Percentiles rank a stretch among this genome's conserved stretches.
Conservation (phyloP, 1,140 invertebrate genomes). For the Globodera rostochiensis region DNA sequence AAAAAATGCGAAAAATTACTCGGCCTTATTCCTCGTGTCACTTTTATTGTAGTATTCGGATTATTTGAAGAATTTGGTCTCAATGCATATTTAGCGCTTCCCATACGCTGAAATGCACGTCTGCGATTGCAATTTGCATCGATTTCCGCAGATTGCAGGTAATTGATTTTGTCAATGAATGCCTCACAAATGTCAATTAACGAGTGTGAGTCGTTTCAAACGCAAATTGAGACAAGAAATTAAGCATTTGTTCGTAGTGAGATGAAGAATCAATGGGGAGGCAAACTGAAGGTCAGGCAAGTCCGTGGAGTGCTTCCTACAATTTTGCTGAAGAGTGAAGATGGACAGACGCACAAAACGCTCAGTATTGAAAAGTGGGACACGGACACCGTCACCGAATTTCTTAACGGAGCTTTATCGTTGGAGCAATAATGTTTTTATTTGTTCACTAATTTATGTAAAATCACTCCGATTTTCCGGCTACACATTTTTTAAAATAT, state of each 20-base stretch:
- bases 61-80: neutral
- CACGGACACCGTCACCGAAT: neutral
- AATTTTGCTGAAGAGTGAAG: slow-evolving; percentile 54
- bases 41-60: neutral
- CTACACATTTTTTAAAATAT: too few relatives aligned
- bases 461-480: too few relatives aligned
- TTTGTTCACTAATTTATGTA: too few relatives aligned
- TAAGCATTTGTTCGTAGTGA: slow-evolving; percentile 60
- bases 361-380: slow-evolving; percentile 60
- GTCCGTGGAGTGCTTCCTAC: slow-evolving; percentile 60
- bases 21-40: neutral
- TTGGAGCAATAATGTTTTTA: neutral
- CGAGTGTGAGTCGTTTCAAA: too few relatives aligned
- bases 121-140: slow-evolving; percentile 62
- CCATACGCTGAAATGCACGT: slow-evolving; percentile 57
- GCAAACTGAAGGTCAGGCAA: slow-evolving; percentile 54
- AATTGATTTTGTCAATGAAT: neutral
- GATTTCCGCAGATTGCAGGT: slow-evolving; percentile 63
- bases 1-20: neutral
- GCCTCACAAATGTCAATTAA: neutral
- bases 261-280: slow-evolving; percentile 61
- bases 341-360: slow-evolving; percentile 52
- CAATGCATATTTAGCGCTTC: slow-evolving; percentile 52
- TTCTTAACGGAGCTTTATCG: neutral
- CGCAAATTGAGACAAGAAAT: slow-evolving; percentile 34